phyloP scores from a whole-genome alignment of 2,888 invertebrate genomes.

The Agrilus mali region DNA sequence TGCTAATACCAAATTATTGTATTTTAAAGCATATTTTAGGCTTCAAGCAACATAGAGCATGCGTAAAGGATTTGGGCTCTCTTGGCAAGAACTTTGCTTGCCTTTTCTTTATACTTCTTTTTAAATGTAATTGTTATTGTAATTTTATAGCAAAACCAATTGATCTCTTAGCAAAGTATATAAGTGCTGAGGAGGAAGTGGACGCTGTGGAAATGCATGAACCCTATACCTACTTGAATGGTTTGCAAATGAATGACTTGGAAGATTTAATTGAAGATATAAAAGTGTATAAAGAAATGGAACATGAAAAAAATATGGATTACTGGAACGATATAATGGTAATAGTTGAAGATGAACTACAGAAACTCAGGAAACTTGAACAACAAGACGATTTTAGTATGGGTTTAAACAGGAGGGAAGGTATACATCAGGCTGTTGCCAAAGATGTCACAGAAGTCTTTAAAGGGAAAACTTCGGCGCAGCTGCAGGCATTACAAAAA shows the following conservation, averaged over 20 bases:
- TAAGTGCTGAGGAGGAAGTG: conserved; percentile 78
- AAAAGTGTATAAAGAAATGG: conserved; percentile 86
- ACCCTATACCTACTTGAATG: conserved; percentile 90
- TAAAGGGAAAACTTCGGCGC: conserved; percentile 82
- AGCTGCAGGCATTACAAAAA: conserved; percentile 68
- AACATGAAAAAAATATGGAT: conserved; percentile 73
- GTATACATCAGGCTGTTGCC: conserved; percentile 82
- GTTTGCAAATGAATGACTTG: conserved; percentile 76
- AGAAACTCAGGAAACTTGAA: conserved; percentile 69
- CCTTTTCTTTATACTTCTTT: too few relatives aligned
- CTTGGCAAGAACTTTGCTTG: too few relatives aligned
- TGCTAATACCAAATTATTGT: too few relatives aligned
- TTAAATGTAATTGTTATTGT: background rate
- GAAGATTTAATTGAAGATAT: conserved; percentile 96
- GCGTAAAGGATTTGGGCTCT: too few relatives aligned
- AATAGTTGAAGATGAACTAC: conserved; percentile 86
- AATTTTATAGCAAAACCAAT: conserved; percentile 74
- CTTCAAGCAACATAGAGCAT: too few relatives aligned
- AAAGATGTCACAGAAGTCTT: conserved; percentile 82
- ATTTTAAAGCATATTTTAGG: too few relatives aligned
- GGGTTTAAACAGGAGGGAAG: conserved; percentile 38
- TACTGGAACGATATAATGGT: conserved; percentile 96
- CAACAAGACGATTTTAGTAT: conserved; percentile 46
- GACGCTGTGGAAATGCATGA: conserved; percentile 97
- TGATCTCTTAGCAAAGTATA: conserved; percentile 92